phyloP scores from a whole-genome alignment of 1,140 invertebrate genomes.

The Drosophila sp. region DNA sequence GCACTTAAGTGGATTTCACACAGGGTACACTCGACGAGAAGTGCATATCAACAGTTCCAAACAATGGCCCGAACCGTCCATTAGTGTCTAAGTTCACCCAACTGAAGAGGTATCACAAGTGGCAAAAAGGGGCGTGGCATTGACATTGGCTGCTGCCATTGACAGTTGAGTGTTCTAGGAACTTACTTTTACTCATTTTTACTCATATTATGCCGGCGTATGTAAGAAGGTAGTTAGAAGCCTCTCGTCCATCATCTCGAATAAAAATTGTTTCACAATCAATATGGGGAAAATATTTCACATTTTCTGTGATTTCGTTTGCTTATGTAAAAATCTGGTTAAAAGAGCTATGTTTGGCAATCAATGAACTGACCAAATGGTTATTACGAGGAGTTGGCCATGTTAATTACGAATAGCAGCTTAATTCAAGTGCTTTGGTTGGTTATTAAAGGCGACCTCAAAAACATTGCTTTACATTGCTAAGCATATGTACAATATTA shows the following conservation, averaged over 20 bases:
- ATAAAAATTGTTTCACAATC: too few relatives aligned
- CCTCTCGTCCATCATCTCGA: too few relatives aligned
- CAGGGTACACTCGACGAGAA: not conserved
- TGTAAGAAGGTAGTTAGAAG: too few relatives aligned
- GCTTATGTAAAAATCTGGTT: conserved; percentile 29
- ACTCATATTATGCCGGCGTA: too few relatives aligned
- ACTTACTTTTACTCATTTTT: not conserved
- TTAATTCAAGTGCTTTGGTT: conserved; percentile 14
- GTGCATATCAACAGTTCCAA: conserved; percentile 21
- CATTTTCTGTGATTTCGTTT: conserved; percentile 11
- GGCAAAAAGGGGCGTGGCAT: conserved; percentile 10
- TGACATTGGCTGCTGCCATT: conserved; percentile 15
- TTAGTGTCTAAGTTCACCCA: conserved; percentile 2
- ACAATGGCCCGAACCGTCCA: not conserved
- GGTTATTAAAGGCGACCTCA: conserved; percentile 31
- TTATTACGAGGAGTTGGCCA: conserved; percentile 35
- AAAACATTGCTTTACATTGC: conserved; percentile 38
- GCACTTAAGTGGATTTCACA: conserved; percentile 16
- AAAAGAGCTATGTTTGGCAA: conserved; percentile 36
- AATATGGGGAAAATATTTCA: not conserved
- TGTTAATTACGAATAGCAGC: conserved; percentile 41
- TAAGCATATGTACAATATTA: not conserved
- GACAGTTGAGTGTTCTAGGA: not conserved
- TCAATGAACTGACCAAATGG: conserved; percentile 33
- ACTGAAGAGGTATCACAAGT: conserved; percentile 9